A percentile compares a stretch with the other conserved stretches of the same genome.
These are phyloP conservation scores for Sarcoramphus papa DNA, from an alignment of 2,797 vertebrate species.

Conservation along the genomic window DNA sequence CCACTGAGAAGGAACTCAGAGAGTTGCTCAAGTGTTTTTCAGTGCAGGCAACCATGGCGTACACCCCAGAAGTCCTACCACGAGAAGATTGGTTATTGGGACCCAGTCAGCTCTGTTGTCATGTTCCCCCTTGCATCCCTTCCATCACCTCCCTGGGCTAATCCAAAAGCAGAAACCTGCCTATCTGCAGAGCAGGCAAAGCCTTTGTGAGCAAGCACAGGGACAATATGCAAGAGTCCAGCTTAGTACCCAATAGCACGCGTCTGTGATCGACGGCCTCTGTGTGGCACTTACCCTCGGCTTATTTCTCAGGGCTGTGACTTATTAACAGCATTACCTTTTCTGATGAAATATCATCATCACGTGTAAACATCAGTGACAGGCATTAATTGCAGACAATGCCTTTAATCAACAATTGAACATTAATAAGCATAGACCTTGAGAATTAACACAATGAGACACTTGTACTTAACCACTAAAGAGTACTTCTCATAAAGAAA, in stretches of 20 bases:
- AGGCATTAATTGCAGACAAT: conserved; percentile 66
- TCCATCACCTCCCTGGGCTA: neutral
- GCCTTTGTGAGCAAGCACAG: neutral
- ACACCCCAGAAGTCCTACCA: neutral
- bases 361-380: conserved; percentile 55
- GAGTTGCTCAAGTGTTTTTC: neutral
- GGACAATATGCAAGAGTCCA: neutral
- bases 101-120: neutral
- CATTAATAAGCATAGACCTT: conserved; percentile 71
- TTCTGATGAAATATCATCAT: conserved; percentile 53
- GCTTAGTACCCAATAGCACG: neutral
- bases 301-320: conserved; percentile 34
- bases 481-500: conserved; percentile 62
- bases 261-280: neutral
- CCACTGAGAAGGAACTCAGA: neutral
- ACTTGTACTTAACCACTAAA: conserved; percentile 65
- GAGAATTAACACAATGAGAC: conserved; percentile 67
- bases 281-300: conserved; percentile 4
- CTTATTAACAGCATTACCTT: conserved; percentile 52
- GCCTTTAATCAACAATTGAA: conserved; percentile 49
- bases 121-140: rapidly evolving
- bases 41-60: neutral
- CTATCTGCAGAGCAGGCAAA: neutral
- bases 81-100: neutral
- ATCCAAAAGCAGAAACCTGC: neutral